Evolutionary conservation across 2,797 vertebrate species (phyloP), one percentile per base, ranked within the genome.

Genomic region (Manis pentadactyla): DNA sequence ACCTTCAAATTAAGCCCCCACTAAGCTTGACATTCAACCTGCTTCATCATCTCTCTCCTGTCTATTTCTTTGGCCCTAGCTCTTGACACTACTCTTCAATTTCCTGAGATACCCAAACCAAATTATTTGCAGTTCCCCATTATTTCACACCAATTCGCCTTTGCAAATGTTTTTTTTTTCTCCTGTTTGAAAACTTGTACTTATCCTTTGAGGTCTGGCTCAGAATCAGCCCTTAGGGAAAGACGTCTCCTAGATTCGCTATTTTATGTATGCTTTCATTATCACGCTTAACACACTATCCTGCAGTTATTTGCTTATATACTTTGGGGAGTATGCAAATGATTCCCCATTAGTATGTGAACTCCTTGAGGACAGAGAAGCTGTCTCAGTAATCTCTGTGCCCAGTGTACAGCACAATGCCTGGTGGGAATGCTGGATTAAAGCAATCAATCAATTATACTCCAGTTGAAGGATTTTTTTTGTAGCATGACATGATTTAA

Each of bases 151-250:
- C 51, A 23, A 1, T 42, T 42, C 81, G 71, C 10, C 66, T 87
- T 95, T 74, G 79, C 57, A 78, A 87, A 92, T 57, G n/a, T 82
- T 53, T 71, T 39, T 94, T 69, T 34, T 79, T 79, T n/a, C 46
- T n/a, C 53, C 71, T 85, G 74, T 37, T 93, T 66, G 63, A 49
- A 77, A 77, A 73, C 18, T 11, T 79, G 31, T 71, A 27, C 25
- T 93, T 55, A 21, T 90, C 42, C 31, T 85, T 87, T 78, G 57
- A 77, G 13, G 89, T 18, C 74, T 82, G 49, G 31, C 57, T 90
- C 71, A 75, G 78, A 90, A 51, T 81, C 53, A 75, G 27, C 4
- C 68, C 39, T 51, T 86, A 55, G 63, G 42, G 23, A 92, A 78
- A 85, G 81, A 77, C 42, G 59, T 42, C 23, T 39, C 82, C 13